Evolutionary conservation across 2,113 vertebrate species (phyloP).

Genomic region (Brachyhypopomus occidentalis): DNA sequence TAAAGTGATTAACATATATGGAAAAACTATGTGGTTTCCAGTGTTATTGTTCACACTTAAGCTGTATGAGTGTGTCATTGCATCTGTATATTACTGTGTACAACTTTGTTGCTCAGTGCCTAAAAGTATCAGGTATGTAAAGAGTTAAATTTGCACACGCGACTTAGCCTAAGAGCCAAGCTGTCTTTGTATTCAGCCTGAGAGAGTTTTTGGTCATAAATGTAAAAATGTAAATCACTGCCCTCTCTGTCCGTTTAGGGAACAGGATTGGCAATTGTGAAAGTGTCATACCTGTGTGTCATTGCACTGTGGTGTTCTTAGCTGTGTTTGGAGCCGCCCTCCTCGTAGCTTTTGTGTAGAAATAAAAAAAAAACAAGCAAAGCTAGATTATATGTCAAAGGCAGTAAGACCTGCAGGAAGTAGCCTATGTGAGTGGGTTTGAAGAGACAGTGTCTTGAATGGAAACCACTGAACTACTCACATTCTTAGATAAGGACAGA

Average conservation of each 20-base stretch:
- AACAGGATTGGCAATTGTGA: background rate
- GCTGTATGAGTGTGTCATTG: no score
- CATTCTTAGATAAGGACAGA: conserved; percentile 50
- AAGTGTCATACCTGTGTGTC: background rate
- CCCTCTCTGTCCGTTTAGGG: conserved; percentile 57
- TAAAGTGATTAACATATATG: background rate
- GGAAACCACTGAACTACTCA: conserved; percentile 43
- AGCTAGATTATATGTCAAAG: background rate
- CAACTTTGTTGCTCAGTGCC: conserved; percentile 15
- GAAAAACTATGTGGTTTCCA: background rate
- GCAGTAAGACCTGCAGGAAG: background rate
- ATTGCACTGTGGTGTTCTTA: background rate
- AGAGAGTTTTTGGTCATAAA: conserved; percentile 9
- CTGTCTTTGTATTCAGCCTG: conserved; percentile 61
- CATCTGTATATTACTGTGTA: background rate
- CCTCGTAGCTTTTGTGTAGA: background rate
- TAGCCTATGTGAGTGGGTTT: conserved; percentile 8
- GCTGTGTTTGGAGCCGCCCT: background rate
- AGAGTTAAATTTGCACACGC: conserved; percentile 63
- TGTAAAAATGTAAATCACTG: conserved; percentile 44
- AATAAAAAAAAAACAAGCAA: background rate
- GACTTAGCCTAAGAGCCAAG: conserved; percentile 55
- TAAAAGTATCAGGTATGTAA: conserved; percentile 53
- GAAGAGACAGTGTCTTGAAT: background rate
- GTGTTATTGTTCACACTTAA: background rate